Base-by-base conservation (phyloP, 2,797 vertebrate species). In the Antrozous pallidus region DNA sequence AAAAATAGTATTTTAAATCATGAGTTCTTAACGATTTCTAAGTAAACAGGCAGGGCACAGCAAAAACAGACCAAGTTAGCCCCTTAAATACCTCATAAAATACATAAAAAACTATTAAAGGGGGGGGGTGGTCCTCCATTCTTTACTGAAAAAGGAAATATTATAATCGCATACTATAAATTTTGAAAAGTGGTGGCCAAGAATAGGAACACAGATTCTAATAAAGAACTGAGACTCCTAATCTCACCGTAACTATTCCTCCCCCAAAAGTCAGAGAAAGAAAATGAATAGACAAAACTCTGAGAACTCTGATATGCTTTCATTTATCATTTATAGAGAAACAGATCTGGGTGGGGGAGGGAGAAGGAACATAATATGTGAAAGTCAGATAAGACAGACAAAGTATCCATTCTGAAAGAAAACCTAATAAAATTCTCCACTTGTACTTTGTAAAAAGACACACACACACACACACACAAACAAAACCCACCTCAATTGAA, bases 1-100 rank as follows among this genome's bases (percentile, higher is more conserved):
- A 88, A 86, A 86, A 81, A 49, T 81, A 74, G 28, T 67, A 71
- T 80, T 91, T 87, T 81, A 67, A 93, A 80, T 28, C 61, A 49
- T 36, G 49, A 56, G 7, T 70, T 74, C 33, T 58, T 75, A 49
- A 81, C 75, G 36, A 81, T 45, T 78, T 82, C 61, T 77, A 82
- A 26, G 31, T 81, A 93, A 49, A 93, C 61, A 93, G 47, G 40
- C 11, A 93, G 45, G 67, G 16, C 4, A 14, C 33, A 82, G 70
- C 61, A 93, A 95, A 90, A 54, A 28, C 63, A 45, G 24, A 61
- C 4, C 71, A 54, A 81, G 49, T 70, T 47, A 77, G 26, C 45
- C 16, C 36, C 45, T 33, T 70, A 87, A 67, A 54, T 77, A 70
- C 8, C 26, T 71, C 47, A n/a, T 24, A 93, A 77, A 63, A 86